phyloP scores from a whole-genome alignment of 2,888 invertebrate genomes.

The Axea sp. region DNA sequence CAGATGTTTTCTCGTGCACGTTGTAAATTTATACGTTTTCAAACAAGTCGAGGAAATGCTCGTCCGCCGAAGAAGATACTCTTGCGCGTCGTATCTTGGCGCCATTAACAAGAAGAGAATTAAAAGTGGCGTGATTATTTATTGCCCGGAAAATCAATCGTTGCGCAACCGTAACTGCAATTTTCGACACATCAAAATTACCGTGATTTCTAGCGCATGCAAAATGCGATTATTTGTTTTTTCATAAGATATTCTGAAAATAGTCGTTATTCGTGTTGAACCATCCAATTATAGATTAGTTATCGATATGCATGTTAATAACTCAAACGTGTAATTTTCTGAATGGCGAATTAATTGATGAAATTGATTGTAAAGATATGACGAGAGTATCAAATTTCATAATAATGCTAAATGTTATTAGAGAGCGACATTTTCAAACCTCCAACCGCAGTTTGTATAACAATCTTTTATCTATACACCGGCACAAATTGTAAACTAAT shows the following conservation, averaged over 20 bases:
- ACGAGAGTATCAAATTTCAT: constrained; percentile 10
- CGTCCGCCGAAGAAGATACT: constrained; percentile 14
- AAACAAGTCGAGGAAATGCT: constrained; percentile 34
- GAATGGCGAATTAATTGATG: constrained; percentile 6
- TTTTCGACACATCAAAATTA: no score
- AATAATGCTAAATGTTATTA: constrained; percentile 11
- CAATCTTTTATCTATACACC: constrained; percentile 13
- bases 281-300: no score
- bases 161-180: no score
- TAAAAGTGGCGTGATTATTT: no score
- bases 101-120: constrained; percentile 39
- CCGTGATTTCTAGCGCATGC: no score
- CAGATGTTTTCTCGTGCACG: constrained; percentile 16
- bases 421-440: constrained; percentile 9
- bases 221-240: no score
- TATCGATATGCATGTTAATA: background rate
- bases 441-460: constrained; percentile 8
- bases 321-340: background rate
- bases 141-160: no score
- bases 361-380: constrained; percentile 9
- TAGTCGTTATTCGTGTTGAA: no score
- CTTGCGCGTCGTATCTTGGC: constrained; percentile 16
- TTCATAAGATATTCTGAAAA: no score
- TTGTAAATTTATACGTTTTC: constrained; percentile 40
- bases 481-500: constrained; percentile 17